phyloP scores from a whole-genome alignment of 2,888 invertebrate species.

The Chaetogeoica ovagalla region DNA sequence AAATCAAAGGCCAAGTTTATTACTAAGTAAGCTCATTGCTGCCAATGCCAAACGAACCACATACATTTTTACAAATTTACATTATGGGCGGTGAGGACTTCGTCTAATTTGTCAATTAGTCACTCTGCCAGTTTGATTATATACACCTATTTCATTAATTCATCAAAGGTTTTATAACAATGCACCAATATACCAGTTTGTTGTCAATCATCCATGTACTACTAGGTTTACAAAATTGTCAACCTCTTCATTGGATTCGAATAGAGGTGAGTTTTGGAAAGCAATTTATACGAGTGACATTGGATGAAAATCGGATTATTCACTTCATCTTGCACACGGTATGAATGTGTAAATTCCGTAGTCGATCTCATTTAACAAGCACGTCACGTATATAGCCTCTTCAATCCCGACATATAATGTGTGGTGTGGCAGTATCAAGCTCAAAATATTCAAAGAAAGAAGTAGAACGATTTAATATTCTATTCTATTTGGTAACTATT shows the following conservation, averaged over 20 bases:
- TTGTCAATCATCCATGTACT: background rate
- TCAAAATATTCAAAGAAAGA: constrained; percentile 38
- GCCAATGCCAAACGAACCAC: too few species aligned
- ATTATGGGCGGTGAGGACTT: too few species aligned
- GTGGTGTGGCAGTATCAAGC: constrained; percentile 28
- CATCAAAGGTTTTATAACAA: background rate
- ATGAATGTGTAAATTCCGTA: constrained; percentile 42
- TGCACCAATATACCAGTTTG: background rate
- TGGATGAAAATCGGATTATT: constrained; percentile 47
- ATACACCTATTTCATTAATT: background rate
- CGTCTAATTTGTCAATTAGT: too few species aligned
- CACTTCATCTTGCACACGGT: constrained; percentile 41
- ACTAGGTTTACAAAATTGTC: constrained; percentile 23
- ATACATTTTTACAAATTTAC: too few species aligned
- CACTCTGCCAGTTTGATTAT: too few species aligned
- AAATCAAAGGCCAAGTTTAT: too few species aligned
- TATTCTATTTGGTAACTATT: background rate
- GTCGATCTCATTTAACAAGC: constrained; percentile 47
- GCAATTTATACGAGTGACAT: constrained; percentile 31
- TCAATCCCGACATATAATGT: constrained; percentile 46
- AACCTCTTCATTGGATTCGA: background rate
- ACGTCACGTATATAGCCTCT: constrained; percentile 44
- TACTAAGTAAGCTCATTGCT: too few species aligned
- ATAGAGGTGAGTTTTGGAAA: constrained; percentile 3
- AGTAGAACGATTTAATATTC: constrained; percentile 26